Evolutionary conservation across 2,888 invertebrate species (phyloP).

Genomic region (Encarsia formosa): DNA sequence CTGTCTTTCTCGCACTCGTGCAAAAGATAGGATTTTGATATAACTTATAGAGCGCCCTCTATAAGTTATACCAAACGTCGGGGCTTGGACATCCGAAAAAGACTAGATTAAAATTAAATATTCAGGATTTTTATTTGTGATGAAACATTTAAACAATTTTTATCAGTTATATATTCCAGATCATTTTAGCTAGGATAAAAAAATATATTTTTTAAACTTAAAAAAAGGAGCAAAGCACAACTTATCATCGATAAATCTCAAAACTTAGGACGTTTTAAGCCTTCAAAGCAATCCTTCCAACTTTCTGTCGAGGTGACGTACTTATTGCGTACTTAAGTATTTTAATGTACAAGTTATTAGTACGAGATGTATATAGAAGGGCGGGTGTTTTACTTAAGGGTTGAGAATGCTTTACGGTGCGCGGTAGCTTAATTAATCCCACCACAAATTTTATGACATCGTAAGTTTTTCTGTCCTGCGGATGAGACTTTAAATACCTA

Average conservation of each 20-base stretch:
- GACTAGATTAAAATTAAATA: too few relatives aligned
- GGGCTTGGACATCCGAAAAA: too few relatives aligned
- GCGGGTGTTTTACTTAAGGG: constrained; percentile 12
- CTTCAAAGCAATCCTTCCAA: constrained; percentile 8
- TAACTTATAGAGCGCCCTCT: too few relatives aligned
- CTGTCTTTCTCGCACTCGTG: too few relatives aligned
- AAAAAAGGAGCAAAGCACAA: constrained; percentile 6
- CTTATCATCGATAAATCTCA: constrained; percentile 20
- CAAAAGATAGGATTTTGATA: too few relatives aligned
- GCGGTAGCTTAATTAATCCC: constrained; percentile 14
- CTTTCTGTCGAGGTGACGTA: constrained; percentile 28
- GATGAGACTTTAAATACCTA: too few relatives aligned
- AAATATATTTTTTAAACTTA: too few relatives aligned
- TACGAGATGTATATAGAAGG: constrained; percentile 42
- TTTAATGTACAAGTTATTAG: constrained; percentile 51
- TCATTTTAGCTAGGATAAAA: too few relatives aligned
- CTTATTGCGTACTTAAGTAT: constrained; percentile 49
- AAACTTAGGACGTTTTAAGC: constrained; percentile 21
- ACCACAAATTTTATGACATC: constrained; percentile 13
- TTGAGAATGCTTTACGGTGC: constrained; percentile 11
- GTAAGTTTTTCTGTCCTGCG: constrained; percentile 2
- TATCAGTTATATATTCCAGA: too few relatives aligned
- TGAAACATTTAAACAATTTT: too few relatives aligned
- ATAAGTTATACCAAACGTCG: too few relatives aligned
- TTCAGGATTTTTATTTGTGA: too few relatives aligned